Evolutionary conservation across 2,888 invertebrate genomes (phyloP).

Genomic region (Chorisops tibialis): DNA sequence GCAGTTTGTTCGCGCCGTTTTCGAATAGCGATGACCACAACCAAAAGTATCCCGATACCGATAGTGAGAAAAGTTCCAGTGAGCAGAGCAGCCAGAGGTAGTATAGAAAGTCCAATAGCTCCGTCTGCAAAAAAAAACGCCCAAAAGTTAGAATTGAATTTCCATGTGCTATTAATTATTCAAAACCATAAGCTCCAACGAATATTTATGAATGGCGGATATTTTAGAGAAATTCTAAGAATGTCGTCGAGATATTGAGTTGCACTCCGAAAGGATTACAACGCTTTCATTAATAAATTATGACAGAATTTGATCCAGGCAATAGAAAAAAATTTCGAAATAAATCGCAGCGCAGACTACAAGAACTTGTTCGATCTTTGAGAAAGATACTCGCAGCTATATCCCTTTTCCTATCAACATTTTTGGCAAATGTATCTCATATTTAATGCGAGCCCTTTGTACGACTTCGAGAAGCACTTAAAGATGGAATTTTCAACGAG

Average conservation of each 20-base stretch:
- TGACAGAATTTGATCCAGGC: no score
- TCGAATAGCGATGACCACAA: slow-evolving; percentile 63
- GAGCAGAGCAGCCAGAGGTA: slow-evolving; percentile 68
- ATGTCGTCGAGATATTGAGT: neutral
- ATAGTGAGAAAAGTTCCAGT: slow-evolving; percentile 65
- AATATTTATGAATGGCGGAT: neutral
- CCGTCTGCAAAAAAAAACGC: slow-evolving; percentile 56
- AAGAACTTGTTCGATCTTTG: no score
- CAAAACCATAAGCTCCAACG: neutral
- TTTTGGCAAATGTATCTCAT: no score
- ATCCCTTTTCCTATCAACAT: no score
- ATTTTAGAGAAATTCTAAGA: no score
- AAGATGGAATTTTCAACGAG: no score
- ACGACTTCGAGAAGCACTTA: no score
- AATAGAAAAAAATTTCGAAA: no score
- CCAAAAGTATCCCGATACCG: slow-evolving; percentile 61
- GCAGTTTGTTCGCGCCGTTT: slow-evolving; percentile 58
- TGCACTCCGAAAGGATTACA: neutral
- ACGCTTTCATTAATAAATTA: no score
- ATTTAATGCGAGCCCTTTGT: no score
- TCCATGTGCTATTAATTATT: slow-evolving; percentile 12
- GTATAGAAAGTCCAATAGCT: slow-evolving; percentile 64
- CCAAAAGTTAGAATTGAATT: neutral
- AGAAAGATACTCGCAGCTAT: no score
- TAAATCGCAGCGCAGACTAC: no score